These are phyloP conservation scores for Corella eumyota DNA, from an alignment of 23 tunicate genomes.

Conservation along the genomic window DNA sequence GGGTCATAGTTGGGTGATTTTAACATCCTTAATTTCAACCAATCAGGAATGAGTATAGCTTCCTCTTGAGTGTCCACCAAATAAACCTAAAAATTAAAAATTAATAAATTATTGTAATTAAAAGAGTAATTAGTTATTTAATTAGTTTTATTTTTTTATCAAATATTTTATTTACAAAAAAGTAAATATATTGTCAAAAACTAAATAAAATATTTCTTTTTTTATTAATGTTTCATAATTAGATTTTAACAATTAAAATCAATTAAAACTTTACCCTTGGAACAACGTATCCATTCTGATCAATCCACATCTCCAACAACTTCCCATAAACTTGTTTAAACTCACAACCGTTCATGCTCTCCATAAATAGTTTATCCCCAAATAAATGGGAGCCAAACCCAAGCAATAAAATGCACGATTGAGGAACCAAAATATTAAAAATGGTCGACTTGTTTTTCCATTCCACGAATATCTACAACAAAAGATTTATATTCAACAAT, in stretches of 20 bases:
- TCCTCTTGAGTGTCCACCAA: conserved; percentile 83
- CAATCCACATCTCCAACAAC: conserved; percentile 59
- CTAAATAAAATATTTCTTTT: neutral
- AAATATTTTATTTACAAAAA: too few species aligned
- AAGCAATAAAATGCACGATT: conserved; percentile 56
- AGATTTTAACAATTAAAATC: too few species aligned
- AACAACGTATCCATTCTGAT: conserved; percentile 48
- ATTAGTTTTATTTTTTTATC: too few species aligned
- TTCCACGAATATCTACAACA: too few species aligned
- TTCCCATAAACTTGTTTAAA: conserved; percentile 28
- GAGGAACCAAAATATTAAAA: conserved; percentile 45
- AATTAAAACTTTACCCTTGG: too few species aligned
- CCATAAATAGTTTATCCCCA: neutral
- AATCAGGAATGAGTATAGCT: conserved; percentile 67
- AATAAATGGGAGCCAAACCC: conserved; percentile 46
- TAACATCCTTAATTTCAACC: conserved; percentile 47
- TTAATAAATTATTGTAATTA: too few species aligned
- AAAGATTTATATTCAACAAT: too few species aligned
- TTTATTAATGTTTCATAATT: neutral
- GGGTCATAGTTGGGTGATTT: conserved; percentile 50
- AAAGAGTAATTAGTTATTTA: too few species aligned
- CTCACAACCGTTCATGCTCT: neutral
- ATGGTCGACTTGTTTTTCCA: conserved; percentile 42
- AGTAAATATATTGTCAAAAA: too few species aligned
- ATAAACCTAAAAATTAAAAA: conserved; percentile 30